Percentiles rank a stretch among this genome's conserved stretches.
Conservation (phyloP, 2,113 vertebrate species). For the Cariama cristata region DNA sequence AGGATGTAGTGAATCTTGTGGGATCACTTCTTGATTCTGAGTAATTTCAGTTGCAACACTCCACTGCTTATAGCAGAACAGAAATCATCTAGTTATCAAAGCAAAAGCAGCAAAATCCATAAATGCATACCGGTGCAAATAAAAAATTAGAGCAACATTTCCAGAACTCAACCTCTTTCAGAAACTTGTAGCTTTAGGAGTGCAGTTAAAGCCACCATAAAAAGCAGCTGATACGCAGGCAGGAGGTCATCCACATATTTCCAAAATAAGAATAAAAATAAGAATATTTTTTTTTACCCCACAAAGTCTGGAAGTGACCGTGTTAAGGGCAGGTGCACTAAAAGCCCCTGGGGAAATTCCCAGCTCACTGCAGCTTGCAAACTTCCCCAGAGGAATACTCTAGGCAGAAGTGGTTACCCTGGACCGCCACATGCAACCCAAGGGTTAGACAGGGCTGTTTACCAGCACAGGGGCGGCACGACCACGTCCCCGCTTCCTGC, state of each 20-base stretch:
- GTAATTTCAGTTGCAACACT: background rate
- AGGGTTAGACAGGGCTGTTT: background rate
- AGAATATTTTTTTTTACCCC: background rate
- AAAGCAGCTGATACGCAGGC: background rate
- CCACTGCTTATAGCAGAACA: background rate
- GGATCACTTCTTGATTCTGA: background rate
- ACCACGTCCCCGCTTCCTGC: fast-evolving
- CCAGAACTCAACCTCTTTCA: background rate
- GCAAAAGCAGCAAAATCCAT: background rate
- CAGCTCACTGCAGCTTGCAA: background rate
- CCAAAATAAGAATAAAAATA: background rate
- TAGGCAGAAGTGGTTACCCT: background rate
- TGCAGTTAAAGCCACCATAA: background rate
- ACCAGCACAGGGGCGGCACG: fast-evolving
- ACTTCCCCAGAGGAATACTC: background rate
- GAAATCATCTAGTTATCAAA: background rate
- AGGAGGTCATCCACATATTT: background rate
- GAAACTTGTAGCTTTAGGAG: background rate
- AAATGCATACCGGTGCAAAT: background rate
- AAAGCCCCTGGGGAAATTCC: background rate
- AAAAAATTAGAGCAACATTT: background rate
- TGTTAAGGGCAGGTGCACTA: background rate
- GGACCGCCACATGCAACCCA: fast-evolving
- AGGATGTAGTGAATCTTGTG: background rate
- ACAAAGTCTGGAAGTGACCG: background rate